Conservation (phyloP, 2,113 vertebrate species). For the Mirounga angustirostris region DNA sequence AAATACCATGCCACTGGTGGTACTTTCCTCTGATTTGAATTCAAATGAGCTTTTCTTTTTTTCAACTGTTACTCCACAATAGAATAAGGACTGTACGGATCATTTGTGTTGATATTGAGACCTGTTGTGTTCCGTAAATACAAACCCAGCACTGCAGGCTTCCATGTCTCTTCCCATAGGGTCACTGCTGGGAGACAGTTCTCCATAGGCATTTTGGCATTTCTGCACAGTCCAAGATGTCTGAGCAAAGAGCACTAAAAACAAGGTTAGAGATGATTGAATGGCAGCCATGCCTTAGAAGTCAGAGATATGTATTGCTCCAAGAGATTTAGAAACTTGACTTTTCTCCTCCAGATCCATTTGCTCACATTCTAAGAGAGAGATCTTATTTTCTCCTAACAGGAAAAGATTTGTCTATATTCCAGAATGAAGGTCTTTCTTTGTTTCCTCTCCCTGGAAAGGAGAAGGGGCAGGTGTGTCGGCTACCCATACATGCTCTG, state of each 20-base stretch:
- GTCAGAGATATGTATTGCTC: background rate
- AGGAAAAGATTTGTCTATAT: background rate
- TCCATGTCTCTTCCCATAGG: background rate
- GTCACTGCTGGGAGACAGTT: background rate
- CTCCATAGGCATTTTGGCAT: background rate
- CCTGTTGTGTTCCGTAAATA: background rate
- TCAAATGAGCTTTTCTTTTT: background rate
- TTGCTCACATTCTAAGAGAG: background rate
- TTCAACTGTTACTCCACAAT: background rate
- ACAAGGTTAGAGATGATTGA: background rate
- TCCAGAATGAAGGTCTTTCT: background rate
- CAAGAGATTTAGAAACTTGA: background rate
- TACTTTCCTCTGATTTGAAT: background rate
- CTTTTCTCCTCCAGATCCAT: background rate
- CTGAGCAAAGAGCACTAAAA: background rate
- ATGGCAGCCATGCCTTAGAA: background rate
- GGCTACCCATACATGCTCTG: background rate
- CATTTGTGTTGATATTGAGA: background rate
- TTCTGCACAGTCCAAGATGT: background rate
- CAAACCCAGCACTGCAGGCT: background rate
- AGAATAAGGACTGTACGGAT: background rate
- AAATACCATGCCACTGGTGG: background rate
- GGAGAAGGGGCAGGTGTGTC: background rate
- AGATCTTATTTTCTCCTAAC: background rate
- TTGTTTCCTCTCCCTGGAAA: background rate